Base-by-base conservation (phyloP, 2,888 invertebrate genomes). In the Augochlorella aurata region DNA sequence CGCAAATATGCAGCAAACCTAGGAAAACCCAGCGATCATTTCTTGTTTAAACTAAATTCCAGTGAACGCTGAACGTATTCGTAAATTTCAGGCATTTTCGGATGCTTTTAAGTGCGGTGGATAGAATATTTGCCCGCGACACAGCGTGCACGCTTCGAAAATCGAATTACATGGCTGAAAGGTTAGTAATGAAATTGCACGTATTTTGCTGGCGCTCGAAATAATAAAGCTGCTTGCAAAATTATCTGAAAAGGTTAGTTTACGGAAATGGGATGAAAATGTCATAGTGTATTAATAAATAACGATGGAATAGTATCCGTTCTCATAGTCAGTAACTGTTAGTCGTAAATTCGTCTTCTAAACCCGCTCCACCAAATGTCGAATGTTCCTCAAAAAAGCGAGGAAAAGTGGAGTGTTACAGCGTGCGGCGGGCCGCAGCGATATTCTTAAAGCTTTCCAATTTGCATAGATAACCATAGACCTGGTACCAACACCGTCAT, bases 401-500 rank as follows among this genome's bases (percentile, higher is more conserved):
- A 10, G n/a, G 74, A 67, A 66, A 81, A 76, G 65, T 38, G 38
- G 50, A 0, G 24, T 54, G 63, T 65, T 76, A 67, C 68, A 66
- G 47, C 50, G 47, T 47, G 67, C 52, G 75, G 49, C 66, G 79
- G 67, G 67, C 74, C 63, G 66, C 68, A 44, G 66, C 75, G 74
- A 54, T 83, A 86, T 75, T 83, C 79, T 80, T 82, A 74, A 84
- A 76, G 76, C 47, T 82, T 78, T 72, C 77, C 77, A 87, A 90
- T 90, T 90, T 90, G 90, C 90, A 90, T 90, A 90, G 89, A 90
- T 90, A 90, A 88, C 81, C 80, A 79, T 87, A 85, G 71, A 82
- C 75, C 68, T 71, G 52, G 71, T 83, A 84, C 71, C 72, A 85
- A 85, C 72, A 82, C 74, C 81, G 84, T 77, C 81, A 81, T 84